These are phyloP conservation scores for Trichonephila clavipes DNA, from an alignment of 1,140 invertebrate species.

Conservation along the genomic window DNA sequence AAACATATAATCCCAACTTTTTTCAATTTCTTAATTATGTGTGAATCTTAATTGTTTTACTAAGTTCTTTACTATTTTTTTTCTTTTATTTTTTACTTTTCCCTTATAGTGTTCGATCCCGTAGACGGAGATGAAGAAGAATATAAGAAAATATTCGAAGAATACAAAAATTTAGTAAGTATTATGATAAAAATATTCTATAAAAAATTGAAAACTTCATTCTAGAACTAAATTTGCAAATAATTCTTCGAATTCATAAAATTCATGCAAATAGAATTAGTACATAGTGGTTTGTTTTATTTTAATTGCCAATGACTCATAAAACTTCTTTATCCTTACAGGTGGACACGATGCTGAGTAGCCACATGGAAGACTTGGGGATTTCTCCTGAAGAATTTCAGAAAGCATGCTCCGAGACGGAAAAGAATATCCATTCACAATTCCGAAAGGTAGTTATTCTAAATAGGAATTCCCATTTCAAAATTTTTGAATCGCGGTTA, in stretches of 20 bases:
- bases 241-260: no score
- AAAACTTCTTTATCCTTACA: not conserved
- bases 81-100: not conserved
- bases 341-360: conserved; percentile 91
- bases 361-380: conserved; percentile 94
- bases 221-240: no score
- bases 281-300: no score
- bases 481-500: no score
- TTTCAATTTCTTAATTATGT: no score
- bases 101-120: conserved; percentile 77
- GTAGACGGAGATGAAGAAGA: conserved; percentile 76
- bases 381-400: conserved; percentile 93
- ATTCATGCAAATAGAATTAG: no score
- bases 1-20: no score
- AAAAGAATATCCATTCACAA: conserved; percentile 82
- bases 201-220: no score
- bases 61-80: not conserved
- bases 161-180: conserved; percentile 88
- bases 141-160: conserved; percentile 83
- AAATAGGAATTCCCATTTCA: not conserved
- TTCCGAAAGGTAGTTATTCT: conserved; percentile 84
- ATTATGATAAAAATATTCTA: no score
- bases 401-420: conserved; percentile 84
- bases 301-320: not conserved
- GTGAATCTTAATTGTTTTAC: not conserved